phyloP scores from a whole-genome alignment of 1,140 invertebrate genomes.

The Neodiprion lecontei region DNA sequence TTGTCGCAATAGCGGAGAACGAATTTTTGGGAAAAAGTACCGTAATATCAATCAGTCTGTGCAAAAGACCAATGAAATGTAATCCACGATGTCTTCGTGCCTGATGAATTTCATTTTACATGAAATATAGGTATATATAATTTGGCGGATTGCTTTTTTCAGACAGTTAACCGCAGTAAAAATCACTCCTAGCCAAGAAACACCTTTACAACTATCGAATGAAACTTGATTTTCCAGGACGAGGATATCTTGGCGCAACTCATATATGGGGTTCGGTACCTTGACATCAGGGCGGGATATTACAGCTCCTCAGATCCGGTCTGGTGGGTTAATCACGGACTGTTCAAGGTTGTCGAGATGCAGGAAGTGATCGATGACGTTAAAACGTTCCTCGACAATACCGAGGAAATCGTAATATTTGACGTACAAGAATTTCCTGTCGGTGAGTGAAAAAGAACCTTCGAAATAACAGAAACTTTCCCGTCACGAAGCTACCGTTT shows the following conservation, averaged over 20 bases:
- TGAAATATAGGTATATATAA: no score
- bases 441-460: slow-evolving; percentile 48
- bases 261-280: slow-evolving; percentile 65
- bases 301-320: slow-evolving; percentile 52
- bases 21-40: no score
- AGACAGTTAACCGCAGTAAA: no score
- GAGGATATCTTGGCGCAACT: slow-evolving; percentile 67
- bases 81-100: no score
- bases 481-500: slow-evolving; percentile 7
- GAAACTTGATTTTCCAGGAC: slow-evolving; percentile 55
- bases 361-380: slow-evolving; percentile 61
- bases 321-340: slow-evolving; percentile 67
- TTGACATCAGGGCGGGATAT: slow-evolving; percentile 67
- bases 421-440: slow-evolving; percentile 70
- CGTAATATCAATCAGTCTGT: no score
- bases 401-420: slow-evolving; percentile 71
- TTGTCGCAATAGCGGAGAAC: no score
- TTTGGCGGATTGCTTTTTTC: no score
- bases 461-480: slow-evolving; percentile 25
- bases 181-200: no score
- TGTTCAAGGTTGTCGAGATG: slow-evolving; percentile 59
- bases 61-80: no score
- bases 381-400: slow-evolving; percentile 64
- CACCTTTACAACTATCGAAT: no score
- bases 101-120: no score